Percentiles rank a stretch among this genome's conserved stretches.
These are phyloP conservation scores for Listrodromus nycthemerus DNA, from an alignment of 2,888 invertebrate genomes.

Conservation along the genomic window DNA sequence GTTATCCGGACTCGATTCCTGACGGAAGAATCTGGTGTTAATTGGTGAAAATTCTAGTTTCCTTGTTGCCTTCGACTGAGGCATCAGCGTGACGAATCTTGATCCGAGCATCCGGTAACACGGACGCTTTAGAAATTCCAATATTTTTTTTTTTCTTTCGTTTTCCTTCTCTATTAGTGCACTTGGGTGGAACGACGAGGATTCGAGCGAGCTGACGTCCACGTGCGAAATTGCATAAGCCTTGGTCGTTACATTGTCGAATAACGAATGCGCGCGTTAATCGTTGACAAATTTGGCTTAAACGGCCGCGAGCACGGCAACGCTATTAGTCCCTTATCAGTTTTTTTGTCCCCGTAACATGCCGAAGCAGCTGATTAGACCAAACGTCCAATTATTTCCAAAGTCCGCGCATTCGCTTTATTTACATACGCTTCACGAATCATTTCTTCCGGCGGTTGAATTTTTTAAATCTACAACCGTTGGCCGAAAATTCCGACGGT, in stretches of 20 bases:
- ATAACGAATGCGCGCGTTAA: background rate
- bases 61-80: background rate
- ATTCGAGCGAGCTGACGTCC: background rate
- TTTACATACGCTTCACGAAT: background rate
- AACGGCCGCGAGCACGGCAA: background rate
- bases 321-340: background rate
- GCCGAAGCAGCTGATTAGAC: background rate
- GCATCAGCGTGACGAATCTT: background rate
- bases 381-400: background rate
- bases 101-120: background rate
- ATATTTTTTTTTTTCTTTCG: conserved; percentile 5
- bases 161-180: background rate
- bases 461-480: background rate
- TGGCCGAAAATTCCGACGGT: no score
- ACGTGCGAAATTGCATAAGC: background rate
- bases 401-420: background rate
- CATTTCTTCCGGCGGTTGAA: background rate
- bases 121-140: background rate
- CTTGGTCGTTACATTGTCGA: background rate
- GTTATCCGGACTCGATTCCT: background rate
- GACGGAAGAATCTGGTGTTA: no score
- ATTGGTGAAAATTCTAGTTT: background rate
- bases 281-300: background rate
- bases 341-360: background rate
- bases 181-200: background rate